Percentiles rank a stretch among this genome's conserved stretches.
These are phyloP conservation scores for Chloropsis cyanopogon DNA, from an alignment of 2,113 vertebrate species.

Conservation along the genomic window DNA sequence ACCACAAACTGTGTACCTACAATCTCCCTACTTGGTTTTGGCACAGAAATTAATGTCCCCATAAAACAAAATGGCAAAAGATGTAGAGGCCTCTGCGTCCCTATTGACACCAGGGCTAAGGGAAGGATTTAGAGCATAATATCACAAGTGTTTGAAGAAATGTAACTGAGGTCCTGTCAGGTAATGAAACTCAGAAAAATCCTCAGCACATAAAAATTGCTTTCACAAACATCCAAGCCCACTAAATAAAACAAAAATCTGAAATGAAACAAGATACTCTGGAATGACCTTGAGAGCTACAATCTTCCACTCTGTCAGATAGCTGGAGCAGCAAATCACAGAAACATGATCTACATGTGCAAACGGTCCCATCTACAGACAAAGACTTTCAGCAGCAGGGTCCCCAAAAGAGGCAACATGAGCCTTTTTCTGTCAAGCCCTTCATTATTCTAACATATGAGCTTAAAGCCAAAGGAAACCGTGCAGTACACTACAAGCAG, in stretches of 20 bases:
- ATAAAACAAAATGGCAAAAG: background rate
- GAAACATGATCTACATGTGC: background rate
- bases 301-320: background rate
- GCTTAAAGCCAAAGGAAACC: background rate
- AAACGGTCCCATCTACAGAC: background rate
- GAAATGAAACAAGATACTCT: slow-evolving; percentile 10
- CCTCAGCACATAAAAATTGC: background rate
- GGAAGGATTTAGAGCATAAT: background rate
- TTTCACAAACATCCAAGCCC: slow-evolving; percentile 14
- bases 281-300: background rate
- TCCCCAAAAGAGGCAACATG: background rate
- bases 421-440: background rate
- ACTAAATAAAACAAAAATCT: slow-evolving; percentile 31
- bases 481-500: background rate
- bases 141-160: background rate
- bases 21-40: background rate
- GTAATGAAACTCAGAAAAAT: slow-evolving; percentile 38
- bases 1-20: background rate
- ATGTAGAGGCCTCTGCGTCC: background rate
- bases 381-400: background rate
- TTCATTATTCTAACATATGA: background rate
- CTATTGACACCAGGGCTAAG: background rate
- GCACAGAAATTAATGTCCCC: background rate
- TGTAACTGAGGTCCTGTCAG: background rate
- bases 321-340: background rate